Conservation (phyloP, 2,113 vertebrate genomes). For the Oreocharis arfaki region DNA sequence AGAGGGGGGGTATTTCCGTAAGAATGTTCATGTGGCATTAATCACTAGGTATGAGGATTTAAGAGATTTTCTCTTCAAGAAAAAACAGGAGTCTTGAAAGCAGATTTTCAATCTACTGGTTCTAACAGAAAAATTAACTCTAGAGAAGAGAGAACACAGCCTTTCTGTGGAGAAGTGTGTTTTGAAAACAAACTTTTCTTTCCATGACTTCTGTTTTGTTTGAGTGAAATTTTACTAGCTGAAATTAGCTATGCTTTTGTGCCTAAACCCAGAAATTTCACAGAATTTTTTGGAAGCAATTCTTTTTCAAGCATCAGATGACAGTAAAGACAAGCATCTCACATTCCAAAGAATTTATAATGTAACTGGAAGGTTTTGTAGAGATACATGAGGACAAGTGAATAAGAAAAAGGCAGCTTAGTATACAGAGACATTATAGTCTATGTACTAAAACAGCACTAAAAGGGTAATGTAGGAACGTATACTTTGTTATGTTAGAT, state of each 20-base stretch:
- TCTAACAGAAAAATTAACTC: not conserved
- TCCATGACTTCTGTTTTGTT: not conserved
- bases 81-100: not conserved
- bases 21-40: not conserved
- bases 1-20: not conserved
- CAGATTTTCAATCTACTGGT: not conserved
- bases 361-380: not conserved
- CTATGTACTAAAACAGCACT: not conserved
- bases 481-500: not conserved
- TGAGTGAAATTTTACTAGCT: not conserved
- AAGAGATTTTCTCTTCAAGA: not conserved
- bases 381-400: not conserved
- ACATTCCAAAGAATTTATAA: constrained; percentile 1
- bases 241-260: constrained; percentile 22
- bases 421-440: not conserved
- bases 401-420: not conserved
- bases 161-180: not conserved
- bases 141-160: not conserved
- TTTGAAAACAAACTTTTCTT: constrained; percentile 15
- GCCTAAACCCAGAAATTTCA: constrained; percentile 35
- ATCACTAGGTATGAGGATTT: not conserved
- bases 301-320: not conserved
- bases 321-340: constrained; percentile 14
- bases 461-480: not conserved
- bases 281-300: constrained; percentile 32